Evolutionary conservation across 2,888 invertebrate species (phyloP).

Genomic region (Pristionchus maxplancki): DNA sequence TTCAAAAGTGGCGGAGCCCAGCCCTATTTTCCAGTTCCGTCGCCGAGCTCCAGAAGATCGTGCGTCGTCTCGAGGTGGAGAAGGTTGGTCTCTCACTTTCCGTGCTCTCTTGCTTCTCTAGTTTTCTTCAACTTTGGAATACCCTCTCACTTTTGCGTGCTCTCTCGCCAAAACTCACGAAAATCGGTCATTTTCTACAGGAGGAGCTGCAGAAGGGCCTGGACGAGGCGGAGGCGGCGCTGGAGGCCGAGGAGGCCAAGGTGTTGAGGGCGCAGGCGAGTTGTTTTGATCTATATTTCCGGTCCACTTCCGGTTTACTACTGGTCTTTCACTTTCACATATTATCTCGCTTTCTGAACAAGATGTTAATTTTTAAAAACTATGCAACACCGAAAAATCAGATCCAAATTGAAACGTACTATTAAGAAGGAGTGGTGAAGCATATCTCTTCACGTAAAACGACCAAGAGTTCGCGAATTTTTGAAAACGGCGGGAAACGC

Average conservation of each 20-base stretch:
- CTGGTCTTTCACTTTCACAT: background rate
- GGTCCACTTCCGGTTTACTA: no score
- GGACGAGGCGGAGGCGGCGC: slow-evolving; percentile 96
- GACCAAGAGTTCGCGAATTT: background rate
- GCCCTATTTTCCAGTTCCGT: slow-evolving; percentile 84
- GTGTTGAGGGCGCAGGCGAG: slow-evolving; percentile 72
- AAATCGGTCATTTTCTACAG: slow-evolving; percentile 40
- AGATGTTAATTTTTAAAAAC: background rate
- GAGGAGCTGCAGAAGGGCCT: slow-evolving; percentile 84
- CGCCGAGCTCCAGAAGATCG: slow-evolving; percentile 98
- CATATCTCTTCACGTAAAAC: background rate
- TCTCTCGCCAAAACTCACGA: background rate
- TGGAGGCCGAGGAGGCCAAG: slow-evolving; percentile 93
- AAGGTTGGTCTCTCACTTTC: slow-evolving; percentile 85
- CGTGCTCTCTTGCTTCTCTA: background rate
- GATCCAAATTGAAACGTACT: no score
- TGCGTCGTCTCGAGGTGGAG: slow-evolving; percentile 98
- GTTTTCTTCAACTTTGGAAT: background rate
- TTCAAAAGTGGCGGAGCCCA: slow-evolving; percentile 90
- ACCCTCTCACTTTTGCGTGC: background rate
- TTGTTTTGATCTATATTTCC: background rate
- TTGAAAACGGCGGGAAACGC: no score
- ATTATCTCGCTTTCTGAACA: background rate
- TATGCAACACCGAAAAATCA: no score
- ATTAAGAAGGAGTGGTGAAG: background rate